Conservation (phyloP, 1,140 invertebrate species). For the Drosophila sulfurigaster region DNA sequence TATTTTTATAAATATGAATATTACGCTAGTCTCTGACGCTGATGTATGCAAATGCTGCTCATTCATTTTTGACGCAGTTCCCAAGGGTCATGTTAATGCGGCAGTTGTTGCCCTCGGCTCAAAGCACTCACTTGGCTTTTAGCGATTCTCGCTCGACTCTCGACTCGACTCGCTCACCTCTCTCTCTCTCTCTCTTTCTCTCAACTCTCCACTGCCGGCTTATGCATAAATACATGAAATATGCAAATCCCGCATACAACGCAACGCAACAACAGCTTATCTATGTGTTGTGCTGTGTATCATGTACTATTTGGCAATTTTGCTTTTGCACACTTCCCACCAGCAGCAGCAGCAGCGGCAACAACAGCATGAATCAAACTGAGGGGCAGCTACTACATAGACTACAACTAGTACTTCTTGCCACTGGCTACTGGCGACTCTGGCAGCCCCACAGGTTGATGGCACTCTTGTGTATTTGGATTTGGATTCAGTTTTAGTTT, state of each 20-base stretch:
- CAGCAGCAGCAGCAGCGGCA: too few relatives aligned
- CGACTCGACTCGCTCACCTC: constrained; percentile 3
- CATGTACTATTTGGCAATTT: constrained; percentile 23
- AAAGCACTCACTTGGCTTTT: constrained; percentile 69
- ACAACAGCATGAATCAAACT: constrained; percentile 17
- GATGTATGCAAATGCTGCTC: constrained; percentile 54
- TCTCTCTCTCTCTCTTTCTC: not conserved
- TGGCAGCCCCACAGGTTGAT: constrained; percentile 23
- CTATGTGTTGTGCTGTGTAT: constrained; percentile 15
- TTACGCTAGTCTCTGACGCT: constrained; percentile 32
- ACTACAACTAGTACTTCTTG: not conserved
- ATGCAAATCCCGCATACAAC: constrained; percentile 59
- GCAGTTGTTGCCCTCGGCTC: constrained; percentile 50
- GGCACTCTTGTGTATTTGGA: constrained; percentile 32
- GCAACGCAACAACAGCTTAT: not conserved
- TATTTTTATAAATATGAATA: constrained; percentile 22
- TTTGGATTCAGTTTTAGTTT: constrained; percentile 40
- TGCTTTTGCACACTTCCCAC: constrained; percentile 19
- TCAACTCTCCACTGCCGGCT: constrained; percentile 22
- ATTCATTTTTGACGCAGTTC: constrained; percentile 67
- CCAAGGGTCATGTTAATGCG: constrained; percentile 64
- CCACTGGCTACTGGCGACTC: not conserved
- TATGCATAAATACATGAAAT: constrained; percentile 65
- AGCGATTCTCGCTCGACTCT: constrained; percentile 49
- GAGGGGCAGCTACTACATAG: not conserved